Percentiles rank a stretch among this genome's conserved stretches.
Conservation (phyloP, 2,113 vertebrate genomes). For the Elanus axillaris region DNA sequence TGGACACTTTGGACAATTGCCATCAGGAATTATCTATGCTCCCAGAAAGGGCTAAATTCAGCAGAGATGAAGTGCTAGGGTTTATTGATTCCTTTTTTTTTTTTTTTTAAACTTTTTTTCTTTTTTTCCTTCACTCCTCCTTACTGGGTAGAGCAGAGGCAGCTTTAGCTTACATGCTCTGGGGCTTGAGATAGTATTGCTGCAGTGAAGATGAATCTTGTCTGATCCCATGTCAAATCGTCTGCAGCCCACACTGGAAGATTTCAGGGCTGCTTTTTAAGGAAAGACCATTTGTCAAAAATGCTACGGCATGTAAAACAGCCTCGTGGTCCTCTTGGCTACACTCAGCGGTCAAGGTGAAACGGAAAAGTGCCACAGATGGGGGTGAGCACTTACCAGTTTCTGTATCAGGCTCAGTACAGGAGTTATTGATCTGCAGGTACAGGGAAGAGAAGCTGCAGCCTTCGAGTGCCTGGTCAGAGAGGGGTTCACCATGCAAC, state of each 20-base stretch:
- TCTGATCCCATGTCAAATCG: not conserved
- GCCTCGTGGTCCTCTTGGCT: not conserved
- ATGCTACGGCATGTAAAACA: rapidly evolving
- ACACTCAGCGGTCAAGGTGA: not conserved
- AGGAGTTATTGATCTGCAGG: not conserved
- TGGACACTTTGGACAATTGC: constrained; percentile 43
- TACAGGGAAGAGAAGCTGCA: not conserved
- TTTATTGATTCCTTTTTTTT: constrained; percentile 27
- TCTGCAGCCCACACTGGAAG: not conserved
- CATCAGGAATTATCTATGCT: constrained; percentile 49
- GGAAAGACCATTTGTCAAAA: not conserved
- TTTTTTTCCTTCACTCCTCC: not conserved
- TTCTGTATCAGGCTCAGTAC: not conserved
- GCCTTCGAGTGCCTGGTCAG: not conserved
- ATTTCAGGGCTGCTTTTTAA: not conserved
- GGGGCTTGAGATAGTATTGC: not conserved
- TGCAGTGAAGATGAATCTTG: not conserved
- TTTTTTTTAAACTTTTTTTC: not conserved
- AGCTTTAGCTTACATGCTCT: not conserved
- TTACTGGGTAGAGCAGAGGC: not conserved
- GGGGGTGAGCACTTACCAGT: not conserved
- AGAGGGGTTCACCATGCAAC: not conserved
- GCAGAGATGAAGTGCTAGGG: constrained; percentile 48
- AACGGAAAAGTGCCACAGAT: not conserved
- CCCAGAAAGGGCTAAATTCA: constrained; percentile 54